Evolutionary conservation across 2,797 vertebrate species (phyloP).

Genomic region (Scarus forsteni): DNA sequence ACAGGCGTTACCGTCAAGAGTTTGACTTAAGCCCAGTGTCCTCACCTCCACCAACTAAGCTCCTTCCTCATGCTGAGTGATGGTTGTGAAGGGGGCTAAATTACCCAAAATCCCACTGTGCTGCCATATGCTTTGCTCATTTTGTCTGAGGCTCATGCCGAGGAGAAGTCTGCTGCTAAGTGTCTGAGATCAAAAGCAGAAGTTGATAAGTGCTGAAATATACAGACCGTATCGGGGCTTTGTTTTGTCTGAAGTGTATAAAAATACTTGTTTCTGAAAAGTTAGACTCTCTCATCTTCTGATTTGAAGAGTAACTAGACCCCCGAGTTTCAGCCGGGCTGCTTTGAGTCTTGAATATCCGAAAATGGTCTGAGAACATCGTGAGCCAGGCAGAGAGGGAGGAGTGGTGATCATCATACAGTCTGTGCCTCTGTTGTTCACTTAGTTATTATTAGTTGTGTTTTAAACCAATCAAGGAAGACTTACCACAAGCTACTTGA

Average conservation of each 20-base stretch:
- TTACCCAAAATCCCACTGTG: slow-evolving; percentile 69
- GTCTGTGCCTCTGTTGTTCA: too few relatives aligned
- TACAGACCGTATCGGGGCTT: slow-evolving; percentile 12
- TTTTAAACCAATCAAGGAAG: too few relatives aligned
- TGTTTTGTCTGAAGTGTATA: slow-evolving; percentile 27
- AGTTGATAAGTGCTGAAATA: slow-evolving; percentile 42
- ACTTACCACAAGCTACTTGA: too few relatives aligned
- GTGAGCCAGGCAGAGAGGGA: too few relatives aligned
- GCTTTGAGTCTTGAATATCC: too few relatives aligned
- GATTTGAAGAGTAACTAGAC: slow-evolving; percentile 4
- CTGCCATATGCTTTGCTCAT: slow-evolving; percentile 60
- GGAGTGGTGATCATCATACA: too few relatives aligned
- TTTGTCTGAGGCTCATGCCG: slow-evolving; percentile 53
- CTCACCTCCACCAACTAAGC: slow-evolving; percentile 39
- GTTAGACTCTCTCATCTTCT: neutral
- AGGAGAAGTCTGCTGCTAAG: slow-evolving; percentile 59
- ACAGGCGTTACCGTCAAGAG: neutral
- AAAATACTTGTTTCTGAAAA: slow-evolving; percentile 22
- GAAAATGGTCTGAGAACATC: too few relatives aligned
- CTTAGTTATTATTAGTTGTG: too few relatives aligned
- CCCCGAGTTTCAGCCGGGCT: too few relatives aligned
- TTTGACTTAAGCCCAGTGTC: slow-evolving; percentile 14
- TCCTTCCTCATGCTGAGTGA: slow-evolving; percentile 41
- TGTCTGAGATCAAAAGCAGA: slow-evolving; percentile 64
- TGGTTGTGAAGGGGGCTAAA: slow-evolving; percentile 40